Base-by-base conservation (phyloP, 2,113 vertebrate species). In the Microtus montanus region DNA sequence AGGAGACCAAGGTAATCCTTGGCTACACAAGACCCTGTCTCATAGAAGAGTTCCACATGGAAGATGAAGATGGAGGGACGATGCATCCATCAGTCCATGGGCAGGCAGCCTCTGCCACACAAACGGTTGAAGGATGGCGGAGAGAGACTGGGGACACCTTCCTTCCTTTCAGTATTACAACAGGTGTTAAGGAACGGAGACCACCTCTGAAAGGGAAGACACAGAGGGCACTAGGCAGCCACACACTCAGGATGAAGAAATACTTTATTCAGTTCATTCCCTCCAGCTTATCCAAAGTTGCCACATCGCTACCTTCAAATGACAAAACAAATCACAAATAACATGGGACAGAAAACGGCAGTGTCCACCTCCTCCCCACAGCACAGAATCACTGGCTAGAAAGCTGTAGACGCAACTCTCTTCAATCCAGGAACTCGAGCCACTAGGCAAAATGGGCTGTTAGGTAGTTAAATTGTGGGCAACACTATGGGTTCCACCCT, bases 231-330 rank as follows among this genome's bases (percentile, higher is more conserved):
- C 0, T 0, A 35, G 7, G 44, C 44, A 83, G 58, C 47, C 70
- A 41, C 24, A 61, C 54, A 3, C 20, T 8, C 0, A 0, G 38
- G 24, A 26, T 6, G 54, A 47, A 14, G 3, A 54, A 77, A 52
- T 3, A 35, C 52, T 96, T 92, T 92, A 94, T 92, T 96, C 19
- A 70, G 61, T 44, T 83, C 49, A 26, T 26, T 79, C 92, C 22
- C 4, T 91, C 61, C 73, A 19, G 66, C 35, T 83, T 75, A 66
- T 26, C 94, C 68, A 63, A 20, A n/a, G 66, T 61, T 19, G 92
- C 79, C 38, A 75, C 61, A 89, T 33, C 63, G 5, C 33, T 17
- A 66, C 26, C 38, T 38, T 87, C 63, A 70, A 17, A 19, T 26
- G 13, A 66, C 47, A 90, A 41, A 70, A 7, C 5, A 28, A 19